phyloP scores from a whole-genome alignment of 2,888 invertebrate genomes.

The Stenotaenia linearis region DNA sequence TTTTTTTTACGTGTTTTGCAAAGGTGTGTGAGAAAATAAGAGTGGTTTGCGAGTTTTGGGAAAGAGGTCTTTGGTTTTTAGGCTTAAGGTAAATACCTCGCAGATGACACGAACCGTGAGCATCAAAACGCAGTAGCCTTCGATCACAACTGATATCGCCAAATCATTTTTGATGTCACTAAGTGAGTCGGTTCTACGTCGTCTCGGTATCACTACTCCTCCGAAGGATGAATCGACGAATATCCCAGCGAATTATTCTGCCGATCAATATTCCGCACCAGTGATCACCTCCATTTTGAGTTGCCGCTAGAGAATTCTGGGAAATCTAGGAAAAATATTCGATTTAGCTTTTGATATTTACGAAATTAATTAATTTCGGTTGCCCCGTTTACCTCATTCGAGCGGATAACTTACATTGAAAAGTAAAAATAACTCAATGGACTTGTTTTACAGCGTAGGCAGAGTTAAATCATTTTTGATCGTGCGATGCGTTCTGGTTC shows the following conservation, averaged over 20 bases:
- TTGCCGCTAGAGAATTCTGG: neutral
- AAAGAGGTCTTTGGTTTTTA: too few species aligned
- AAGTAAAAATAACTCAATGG: too few species aligned
- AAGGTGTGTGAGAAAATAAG: too few species aligned
- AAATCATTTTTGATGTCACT: neutral
- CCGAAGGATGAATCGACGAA: neutral
- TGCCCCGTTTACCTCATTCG: too few species aligned
- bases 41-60: neutral
- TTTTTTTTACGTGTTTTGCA: too few species aligned
- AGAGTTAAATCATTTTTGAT: neutral
- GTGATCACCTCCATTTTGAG: conserved; percentile 1
- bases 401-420: too few species aligned
- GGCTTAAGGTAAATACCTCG: neutral
- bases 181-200: neutral
- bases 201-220: neutral
- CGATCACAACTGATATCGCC: neutral
- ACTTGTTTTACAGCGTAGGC: too few species aligned
- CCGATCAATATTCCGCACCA: conserved; percentile 10
- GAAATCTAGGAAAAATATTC: neutral
- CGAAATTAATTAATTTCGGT: too few species aligned
- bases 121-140: neutral
- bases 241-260: neutral
- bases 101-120: neutral
- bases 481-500: neutral
- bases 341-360: neutral